phyloP scores from a whole-genome alignment of 1,140 invertebrate species.

The Drosophila elegans region DNA sequence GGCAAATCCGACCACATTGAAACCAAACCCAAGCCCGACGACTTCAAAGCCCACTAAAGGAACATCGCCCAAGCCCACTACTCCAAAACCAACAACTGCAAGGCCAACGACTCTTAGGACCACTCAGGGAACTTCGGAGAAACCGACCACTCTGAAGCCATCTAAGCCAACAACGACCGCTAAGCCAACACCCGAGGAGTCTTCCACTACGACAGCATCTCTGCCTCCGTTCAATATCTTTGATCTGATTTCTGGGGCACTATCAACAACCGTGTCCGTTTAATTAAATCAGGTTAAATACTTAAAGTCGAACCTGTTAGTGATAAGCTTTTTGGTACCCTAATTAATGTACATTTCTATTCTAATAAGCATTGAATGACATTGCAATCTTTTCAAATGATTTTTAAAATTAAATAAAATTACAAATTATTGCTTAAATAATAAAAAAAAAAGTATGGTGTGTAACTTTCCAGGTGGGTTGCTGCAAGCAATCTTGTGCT shows the following conservation, averaged over 20 bases:
- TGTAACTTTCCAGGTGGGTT: background rate
- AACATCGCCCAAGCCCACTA: slow-evolving; percentile 8
- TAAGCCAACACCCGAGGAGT: background rate
- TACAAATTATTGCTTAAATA: background rate
- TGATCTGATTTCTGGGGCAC: background rate
- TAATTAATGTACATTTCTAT: slow-evolving; percentile 3
- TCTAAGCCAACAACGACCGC: slow-evolving; percentile 12
- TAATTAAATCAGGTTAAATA: background rate
- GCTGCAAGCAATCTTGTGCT: background rate
- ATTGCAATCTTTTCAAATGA: background rate
- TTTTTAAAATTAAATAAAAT: too few relatives aligned
- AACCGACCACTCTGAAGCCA: background rate
- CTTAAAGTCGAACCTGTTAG: background rate
- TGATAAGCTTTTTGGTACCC: background rate
- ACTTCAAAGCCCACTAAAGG: background rate
- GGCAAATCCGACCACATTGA: background rate
- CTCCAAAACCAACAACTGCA: background rate
- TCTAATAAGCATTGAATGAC: background rate
- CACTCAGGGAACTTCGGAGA: background rate
- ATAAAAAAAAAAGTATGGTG: slow-evolving; percentile 15
- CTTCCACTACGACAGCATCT: slow-evolving; percentile 19
- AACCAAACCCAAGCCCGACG: background rate
- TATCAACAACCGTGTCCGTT: background rate
- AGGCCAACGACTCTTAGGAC: slow-evolving; percentile 3
- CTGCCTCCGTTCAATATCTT: slow-evolving; percentile 48